A percentile compares a stretch with the other conserved stretches of the same genome.
Conservation (phyloP, 1,140 invertebrate genomes). For the Oryctes rhinoceros region DNA sequence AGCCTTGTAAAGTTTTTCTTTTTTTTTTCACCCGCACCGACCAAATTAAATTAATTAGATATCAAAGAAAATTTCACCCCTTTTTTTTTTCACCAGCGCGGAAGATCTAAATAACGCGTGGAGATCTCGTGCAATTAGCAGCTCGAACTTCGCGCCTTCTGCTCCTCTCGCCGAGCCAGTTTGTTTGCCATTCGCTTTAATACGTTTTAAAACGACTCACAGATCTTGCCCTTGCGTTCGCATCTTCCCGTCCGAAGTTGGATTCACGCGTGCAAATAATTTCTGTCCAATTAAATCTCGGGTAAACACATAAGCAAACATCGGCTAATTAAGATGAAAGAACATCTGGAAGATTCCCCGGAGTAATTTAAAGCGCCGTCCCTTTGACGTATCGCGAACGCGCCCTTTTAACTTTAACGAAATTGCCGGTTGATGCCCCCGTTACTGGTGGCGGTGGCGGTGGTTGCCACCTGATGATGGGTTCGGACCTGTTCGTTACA, state of each 20-base stretch:
- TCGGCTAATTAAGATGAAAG: conserved; percentile 36
- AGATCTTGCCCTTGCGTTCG: not conserved
- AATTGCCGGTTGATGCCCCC: not conserved
- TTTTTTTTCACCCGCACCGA: not conserved
- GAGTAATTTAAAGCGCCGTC: conserved; percentile 2
- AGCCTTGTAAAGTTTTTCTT: too few species aligned
- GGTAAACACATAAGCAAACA: conserved; percentile 24
- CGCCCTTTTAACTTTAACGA: not conserved
- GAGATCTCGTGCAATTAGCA: conserved; percentile 7
- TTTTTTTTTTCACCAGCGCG: not conserved
- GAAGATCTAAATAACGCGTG: not conserved
- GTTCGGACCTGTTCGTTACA: not conserved
- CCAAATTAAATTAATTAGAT: not conserved
- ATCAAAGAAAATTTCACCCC: not conserved
- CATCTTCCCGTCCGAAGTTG: not conserved
- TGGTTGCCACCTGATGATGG: conserved; percentile 31
- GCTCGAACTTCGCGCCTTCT: not conserved
- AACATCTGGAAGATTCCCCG: conserved; percentile 26
- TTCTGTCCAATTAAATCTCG: conserved; percentile 34
- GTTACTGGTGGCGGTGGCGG: not conserved
- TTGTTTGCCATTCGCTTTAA: not conserved
- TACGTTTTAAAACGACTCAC: not conserved
- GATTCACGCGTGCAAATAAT: conserved; percentile 26
- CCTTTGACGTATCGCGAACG: not conserved
- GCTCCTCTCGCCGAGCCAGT: not conserved